Percentiles rank a stretch among this genome's conserved stretches.
Evolutionary conservation across 2,113 vertebrate species (phyloP).

Genomic region (Nothobranchius furzeri): DNA sequence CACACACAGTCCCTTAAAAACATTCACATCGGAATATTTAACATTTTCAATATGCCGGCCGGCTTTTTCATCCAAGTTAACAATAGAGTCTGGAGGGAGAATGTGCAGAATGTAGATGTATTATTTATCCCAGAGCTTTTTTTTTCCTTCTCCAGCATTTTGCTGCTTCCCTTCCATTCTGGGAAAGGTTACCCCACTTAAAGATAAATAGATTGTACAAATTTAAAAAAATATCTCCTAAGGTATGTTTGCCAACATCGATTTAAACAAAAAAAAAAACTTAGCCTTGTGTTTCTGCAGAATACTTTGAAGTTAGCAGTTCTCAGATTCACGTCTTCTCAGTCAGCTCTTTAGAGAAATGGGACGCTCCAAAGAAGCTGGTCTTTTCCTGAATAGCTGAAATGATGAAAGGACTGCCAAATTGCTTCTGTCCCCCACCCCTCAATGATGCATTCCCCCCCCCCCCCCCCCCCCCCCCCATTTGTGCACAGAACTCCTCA

Average conservation of each 20-base stretch:
- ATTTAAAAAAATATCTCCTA: slow-evolving; percentile 39
- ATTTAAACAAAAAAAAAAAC: slow-evolving; percentile 41
- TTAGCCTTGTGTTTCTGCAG: slow-evolving; percentile 21
- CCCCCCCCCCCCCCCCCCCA: not conserved
- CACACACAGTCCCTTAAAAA: slow-evolving; percentile 30
- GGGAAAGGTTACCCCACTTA: slow-evolving; percentile 31
- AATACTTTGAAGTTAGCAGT: slow-evolving; percentile 45
- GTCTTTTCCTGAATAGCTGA: slow-evolving; percentile 28
- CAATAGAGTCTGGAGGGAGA: slow-evolving; percentile 34
- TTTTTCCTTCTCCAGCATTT: slow-evolving; percentile 37
- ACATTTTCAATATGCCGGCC: slow-evolving; percentile 28
- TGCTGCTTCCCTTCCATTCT: slow-evolving; percentile 21
- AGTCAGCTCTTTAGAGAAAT: slow-evolving; percentile 47
- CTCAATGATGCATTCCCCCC: not conserved
- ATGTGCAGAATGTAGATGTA: slow-evolving; percentile 49
- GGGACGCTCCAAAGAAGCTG: slow-evolving; percentile 3
- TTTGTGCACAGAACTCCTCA: not conserved
- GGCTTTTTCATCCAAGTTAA: slow-evolving; percentile 45
- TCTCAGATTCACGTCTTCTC: slow-evolving; percentile 21
- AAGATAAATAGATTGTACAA: slow-evolving; percentile 48
- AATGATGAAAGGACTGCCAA: slow-evolving; percentile 32
- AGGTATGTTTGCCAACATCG: slow-evolving; percentile 48
- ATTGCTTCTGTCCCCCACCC: slow-evolving; percentile 18
- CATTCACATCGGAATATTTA: slow-evolving; percentile 34
- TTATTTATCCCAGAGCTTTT: slow-evolving; percentile 62